A percentile compares a stretch with the other conserved stretches of the same genome.
Evolutionary conservation across 2,113 vertebrate genomes (phyloP).

Genomic region (Cnemophilus loriae): DNA sequence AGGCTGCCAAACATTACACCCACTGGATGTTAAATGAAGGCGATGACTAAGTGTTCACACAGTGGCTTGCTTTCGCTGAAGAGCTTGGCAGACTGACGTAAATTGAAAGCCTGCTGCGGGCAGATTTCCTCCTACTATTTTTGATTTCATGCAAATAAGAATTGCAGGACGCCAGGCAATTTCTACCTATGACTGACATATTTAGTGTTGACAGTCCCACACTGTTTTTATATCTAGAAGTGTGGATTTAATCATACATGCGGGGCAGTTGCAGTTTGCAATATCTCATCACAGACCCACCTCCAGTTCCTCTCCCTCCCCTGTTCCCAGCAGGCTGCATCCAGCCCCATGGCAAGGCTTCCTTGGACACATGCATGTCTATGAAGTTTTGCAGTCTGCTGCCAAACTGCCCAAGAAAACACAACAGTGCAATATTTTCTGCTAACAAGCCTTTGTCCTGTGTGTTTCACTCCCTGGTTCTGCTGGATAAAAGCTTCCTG

Average conservation of each 20-base stretch:
- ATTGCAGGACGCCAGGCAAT: slow-evolving; percentile 28
- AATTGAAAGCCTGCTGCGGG: slow-evolving; percentile 63
- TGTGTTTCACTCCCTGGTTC: background rate
- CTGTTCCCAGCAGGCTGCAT: background rate
- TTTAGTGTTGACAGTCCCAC: slow-evolving; percentile 48
- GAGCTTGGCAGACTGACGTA: slow-evolving; percentile 64
- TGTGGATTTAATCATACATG: background rate
- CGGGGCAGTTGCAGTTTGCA: background rate
- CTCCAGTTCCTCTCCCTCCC: background rate
- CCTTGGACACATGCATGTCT: background rate
- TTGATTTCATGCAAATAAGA: slow-evolving; percentile 64
- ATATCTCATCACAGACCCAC: background rate
- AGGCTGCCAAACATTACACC: slow-evolving; percentile 62
- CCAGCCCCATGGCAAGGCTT: background rate
- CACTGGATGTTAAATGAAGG: slow-evolving; percentile 61
- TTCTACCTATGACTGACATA: slow-evolving; percentile 63
- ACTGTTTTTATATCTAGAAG: slow-evolving; percentile 21
- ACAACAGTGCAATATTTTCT: background rate
- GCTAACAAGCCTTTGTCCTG: slow-evolving; percentile 3
- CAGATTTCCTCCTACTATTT: slow-evolving; percentile 67
- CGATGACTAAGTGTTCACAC: slow-evolving; percentile 59
- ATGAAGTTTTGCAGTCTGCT: background rate
- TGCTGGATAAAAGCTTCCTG: background rate
- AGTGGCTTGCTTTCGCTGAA: slow-evolving; percentile 23
- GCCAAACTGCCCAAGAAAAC: background rate